Conservation (phyloP, 2,113 vertebrate species). For the Saguinus midas region DNA sequence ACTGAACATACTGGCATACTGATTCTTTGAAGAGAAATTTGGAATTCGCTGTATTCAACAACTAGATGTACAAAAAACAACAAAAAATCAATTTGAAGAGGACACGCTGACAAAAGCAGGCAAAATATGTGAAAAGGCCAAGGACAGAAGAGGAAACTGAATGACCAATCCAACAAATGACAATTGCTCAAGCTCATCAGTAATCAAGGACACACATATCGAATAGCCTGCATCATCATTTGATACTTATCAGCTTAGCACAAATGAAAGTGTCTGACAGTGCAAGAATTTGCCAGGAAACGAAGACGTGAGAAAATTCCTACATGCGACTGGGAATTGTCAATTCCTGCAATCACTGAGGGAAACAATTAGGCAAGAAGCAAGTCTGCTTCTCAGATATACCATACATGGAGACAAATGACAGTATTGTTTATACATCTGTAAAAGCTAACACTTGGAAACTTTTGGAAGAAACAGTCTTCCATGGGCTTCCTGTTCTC, state of each 20-base stretch:
- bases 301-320: not conserved
- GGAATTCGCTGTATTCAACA: too few relatives aligned
- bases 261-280: not conserved
- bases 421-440: not conserved
- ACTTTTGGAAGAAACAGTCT: not conserved
- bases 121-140: not conserved
- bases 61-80: not conserved
- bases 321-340: not conserved
- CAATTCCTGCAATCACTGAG: not conserved
- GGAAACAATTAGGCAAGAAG: not conserved
- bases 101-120: not conserved
- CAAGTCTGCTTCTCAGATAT: not conserved
- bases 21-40: too few relatives aligned
- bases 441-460: not conserved
- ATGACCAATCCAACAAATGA: too few relatives aligned
- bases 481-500: not conserved
- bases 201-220: not conserved
- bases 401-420: not conserved
- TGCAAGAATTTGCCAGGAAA: not conserved
- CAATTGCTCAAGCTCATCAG: not conserved
- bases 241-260: not conserved
- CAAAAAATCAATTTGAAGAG: not conserved
- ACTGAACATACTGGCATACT: too few relatives aligned
- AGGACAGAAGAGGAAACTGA: not conserved
- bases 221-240: not conserved